Conservation (phyloP, 2,113 vertebrate genomes). For the Callaeas wilsoni region DNA sequence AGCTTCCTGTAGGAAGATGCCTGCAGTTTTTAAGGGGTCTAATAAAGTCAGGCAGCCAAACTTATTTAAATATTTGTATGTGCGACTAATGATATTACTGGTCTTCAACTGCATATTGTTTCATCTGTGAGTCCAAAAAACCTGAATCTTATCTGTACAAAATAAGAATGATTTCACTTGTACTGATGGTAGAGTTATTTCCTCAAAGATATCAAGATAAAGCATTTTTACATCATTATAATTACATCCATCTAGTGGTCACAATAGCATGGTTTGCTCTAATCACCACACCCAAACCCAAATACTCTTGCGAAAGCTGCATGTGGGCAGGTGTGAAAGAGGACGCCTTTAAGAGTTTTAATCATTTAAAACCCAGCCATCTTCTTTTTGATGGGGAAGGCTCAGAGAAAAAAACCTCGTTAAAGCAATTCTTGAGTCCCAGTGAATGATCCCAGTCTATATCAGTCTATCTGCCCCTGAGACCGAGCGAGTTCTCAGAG, state of each 20-base stretch:
- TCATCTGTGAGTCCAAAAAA: background rate
- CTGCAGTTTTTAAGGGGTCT: background rate
- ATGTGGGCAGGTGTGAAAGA: background rate
- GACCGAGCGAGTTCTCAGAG: slow-evolving; percentile 36
- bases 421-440: background rate
- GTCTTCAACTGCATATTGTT: background rate
- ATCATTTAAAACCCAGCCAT: background rate
- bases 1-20: background rate
- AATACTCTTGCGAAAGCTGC: background rate
- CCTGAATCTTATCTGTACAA: background rate
- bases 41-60: background rate
- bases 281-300: background rate
- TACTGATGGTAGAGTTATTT: background rate
- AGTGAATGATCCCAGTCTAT: background rate
- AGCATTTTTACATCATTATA: background rate
- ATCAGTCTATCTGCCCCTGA: slow-evolving; percentile 6
- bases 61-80: background rate
- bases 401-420: background rate
- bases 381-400: background rate
- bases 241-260: background rate
- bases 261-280: background rate
- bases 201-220: background rate
- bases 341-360: background rate
- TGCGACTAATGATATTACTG: background rate
- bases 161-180: background rate